phyloP scores from a whole-genome alignment of 2,797 vertebrate species.

The Erpetoichthys calabaricus region DNA sequence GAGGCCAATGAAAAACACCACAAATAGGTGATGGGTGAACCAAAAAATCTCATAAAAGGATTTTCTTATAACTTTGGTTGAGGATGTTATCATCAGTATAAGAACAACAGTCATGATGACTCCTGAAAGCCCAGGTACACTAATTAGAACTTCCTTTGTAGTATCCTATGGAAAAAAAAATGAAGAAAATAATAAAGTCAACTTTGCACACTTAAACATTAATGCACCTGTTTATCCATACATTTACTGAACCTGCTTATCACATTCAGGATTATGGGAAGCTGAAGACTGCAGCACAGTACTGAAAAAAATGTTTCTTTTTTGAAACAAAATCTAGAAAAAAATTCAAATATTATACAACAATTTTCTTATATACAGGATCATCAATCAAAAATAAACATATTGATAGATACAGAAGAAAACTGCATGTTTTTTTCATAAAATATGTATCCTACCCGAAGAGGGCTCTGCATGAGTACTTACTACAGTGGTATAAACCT shows the following conservation, averaged over 20 bases:
- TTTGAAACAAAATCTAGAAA: too few relatives aligned
- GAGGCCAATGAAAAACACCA: constrained; percentile 49
- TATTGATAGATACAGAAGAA: too few relatives aligned
- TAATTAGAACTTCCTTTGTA: constrained; percentile 32
- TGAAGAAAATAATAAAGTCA: not conserved
- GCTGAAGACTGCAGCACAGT: too few relatives aligned
- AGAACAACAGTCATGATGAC: constrained; percentile 49
- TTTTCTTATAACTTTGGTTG: constrained; percentile 44
- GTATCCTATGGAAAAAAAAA: constrained; percentile 33
- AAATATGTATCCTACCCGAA: too few relatives aligned
- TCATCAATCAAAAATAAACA: too few relatives aligned
- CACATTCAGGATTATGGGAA: not conserved
- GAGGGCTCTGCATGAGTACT: too few relatives aligned
- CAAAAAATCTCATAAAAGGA: constrained; percentile 58
- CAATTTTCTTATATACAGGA: too few relatives aligned
- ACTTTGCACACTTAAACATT: not conserved
- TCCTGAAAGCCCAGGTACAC: constrained; percentile 46
- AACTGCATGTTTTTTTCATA: too few relatives aligned
- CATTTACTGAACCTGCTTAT: not conserved
- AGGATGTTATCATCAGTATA: constrained; percentile 52
- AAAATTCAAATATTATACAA: too few relatives aligned
- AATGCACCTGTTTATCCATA: not conserved
- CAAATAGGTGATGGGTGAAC: constrained; percentile 50
- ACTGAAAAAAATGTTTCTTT: too few relatives aligned
- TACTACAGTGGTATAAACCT: too few relatives aligned